Conservation (phyloP, 1,140 invertebrate species). For the Drosophila ohnishii region DNA sequence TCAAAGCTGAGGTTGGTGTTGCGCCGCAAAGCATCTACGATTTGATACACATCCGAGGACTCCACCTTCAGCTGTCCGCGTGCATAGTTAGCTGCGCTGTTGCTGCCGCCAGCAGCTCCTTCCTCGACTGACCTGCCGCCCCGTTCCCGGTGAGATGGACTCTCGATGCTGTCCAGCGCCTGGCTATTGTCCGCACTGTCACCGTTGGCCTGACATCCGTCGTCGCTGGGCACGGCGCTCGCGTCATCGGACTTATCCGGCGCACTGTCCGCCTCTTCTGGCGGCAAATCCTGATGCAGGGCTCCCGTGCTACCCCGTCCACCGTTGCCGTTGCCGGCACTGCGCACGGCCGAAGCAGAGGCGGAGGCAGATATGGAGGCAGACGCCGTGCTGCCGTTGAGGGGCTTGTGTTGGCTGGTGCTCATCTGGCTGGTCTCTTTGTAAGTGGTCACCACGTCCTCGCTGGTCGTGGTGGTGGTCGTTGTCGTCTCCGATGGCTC, state of each 20-base stretch:
- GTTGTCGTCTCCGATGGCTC: constrained; percentile 82
- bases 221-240: constrained; percentile 62
- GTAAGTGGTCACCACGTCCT: constrained; percentile 81
- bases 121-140: constrained; percentile 8
- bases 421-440: constrained; percentile 77
- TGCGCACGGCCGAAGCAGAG: constrained; percentile 21
- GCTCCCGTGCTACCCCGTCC: constrained; percentile 22
- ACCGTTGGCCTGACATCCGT: constrained; percentile 50
- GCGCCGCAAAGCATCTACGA: constrained; percentile 90
- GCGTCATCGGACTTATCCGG: constrained; percentile 68
- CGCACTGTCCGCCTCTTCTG: constrained; percentile 54
- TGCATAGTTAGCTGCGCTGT: background rate
- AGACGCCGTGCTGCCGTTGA: constrained; percentile 52
- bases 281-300: constrained; percentile 3
- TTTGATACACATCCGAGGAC: constrained; percentile 86
- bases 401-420: constrained; percentile 51
- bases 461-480: constrained; percentile 81
- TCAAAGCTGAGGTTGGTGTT: constrained; percentile 94
- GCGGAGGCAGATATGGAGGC: constrained; percentile 47
- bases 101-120: constrained; percentile 19
- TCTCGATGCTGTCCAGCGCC: constrained; percentile 79
- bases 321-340: constrained; percentile 5
- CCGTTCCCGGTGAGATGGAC: constrained; percentile 55
- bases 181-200: constrained; percentile 75
- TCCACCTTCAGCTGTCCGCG: constrained; percentile 70